A percentile compares a stretch with the other conserved stretches of the same genome.
phyloP scores from a whole-genome alignment of 2,888 invertebrate genomes.

The Lasioglossum marginatum region DNA sequence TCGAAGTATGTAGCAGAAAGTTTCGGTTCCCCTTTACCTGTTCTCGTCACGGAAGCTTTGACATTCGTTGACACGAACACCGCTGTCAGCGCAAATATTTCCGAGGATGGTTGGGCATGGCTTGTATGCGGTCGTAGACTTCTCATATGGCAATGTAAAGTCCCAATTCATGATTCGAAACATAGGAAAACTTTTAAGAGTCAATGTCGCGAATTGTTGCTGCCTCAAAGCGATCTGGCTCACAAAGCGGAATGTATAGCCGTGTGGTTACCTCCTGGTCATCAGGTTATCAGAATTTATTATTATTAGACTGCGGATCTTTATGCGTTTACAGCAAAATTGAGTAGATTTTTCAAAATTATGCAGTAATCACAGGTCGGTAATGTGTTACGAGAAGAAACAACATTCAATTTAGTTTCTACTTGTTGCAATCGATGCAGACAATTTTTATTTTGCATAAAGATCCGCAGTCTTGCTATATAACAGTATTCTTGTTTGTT shows the following conservation, averaged over 20 bases:
- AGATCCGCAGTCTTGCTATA: background rate
- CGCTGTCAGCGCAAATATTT: slow-evolving; percentile 88
- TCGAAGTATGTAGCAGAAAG: slow-evolving; percentile 91
- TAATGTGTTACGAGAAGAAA: too few relatives aligned
- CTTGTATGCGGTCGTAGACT: slow-evolving; percentile 94
- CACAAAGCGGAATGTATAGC: slow-evolving; percentile 94
- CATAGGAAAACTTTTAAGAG: slow-evolving; percentile 85
- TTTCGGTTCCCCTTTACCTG: slow-evolving; percentile 93
- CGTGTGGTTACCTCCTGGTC: slow-evolving; percentile 88
- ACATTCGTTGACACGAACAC: slow-evolving; percentile 90
- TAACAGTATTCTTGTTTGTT: background rate
- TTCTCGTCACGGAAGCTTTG: slow-evolving; percentile 94
- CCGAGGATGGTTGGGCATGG: slow-evolving; percentile 92
- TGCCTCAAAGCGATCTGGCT: slow-evolving; percentile 96
- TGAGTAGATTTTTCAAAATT: too few relatives aligned
- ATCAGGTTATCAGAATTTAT: slow-evolving; percentile 83
- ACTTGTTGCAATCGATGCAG: too few relatives aligned
- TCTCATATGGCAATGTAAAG: slow-evolving; percentile 93
- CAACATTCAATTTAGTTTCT: too few relatives aligned
- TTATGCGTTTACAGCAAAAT: too few relatives aligned
- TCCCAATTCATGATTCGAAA: slow-evolving; percentile 81
- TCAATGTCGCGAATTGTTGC: slow-evolving; percentile 93
- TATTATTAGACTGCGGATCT: background rate
- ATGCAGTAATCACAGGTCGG: too few relatives aligned
- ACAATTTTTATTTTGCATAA: too few relatives aligned